Base-by-base conservation (phyloP, 2,113 vertebrate species). In the Oryzias celebensis region DNA sequence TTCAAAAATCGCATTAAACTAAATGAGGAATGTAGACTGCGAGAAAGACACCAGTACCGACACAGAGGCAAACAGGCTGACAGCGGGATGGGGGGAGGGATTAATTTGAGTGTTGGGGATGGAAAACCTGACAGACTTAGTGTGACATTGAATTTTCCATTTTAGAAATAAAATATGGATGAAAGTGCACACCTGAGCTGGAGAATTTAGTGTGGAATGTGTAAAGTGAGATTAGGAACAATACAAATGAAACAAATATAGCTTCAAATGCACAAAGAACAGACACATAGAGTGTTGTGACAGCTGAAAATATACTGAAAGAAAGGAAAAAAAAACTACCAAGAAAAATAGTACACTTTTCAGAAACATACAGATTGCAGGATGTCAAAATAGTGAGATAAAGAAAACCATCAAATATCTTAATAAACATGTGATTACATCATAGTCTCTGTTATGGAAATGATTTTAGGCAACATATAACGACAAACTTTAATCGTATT, bases 1-100 rank as follows among this genome's bases (percentile, higher is more conserved):
- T 89, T 90, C 82, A 55, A 66, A 91, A 91, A 90, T 87, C 76
- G 74, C 79, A 91, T 92, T 92, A 90, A 87, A 83, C 64, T 84
- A 90, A 92, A 91, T 88, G 83, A 89, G 77, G 86, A 84, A 76
- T 63, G 69, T 62, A 72, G 65, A 62, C 61, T 68, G 67, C 68
- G 51, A 81, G 79, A 77, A 80, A 85, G 69, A 84, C 57, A 69
- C 58, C 78, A 57, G 83, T 54, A 24, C 36, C 52, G 46, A 47
- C 31, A 58, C 63, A 57, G 70, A 67, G 54, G 72, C 41, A 55
- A 65, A 72, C 61, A 67, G 71, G 62, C 20, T 56, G 65, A 74
- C 67, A 65, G 56, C 78, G 50, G 62, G 45, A 66, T 47, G 50
- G 42, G 60, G 55, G 74, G 84, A 26, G 66, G 80, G 83, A 89